Percentiles rank a stretch among this genome's conserved stretches.
Evolutionary conservation across 1,140 invertebrate species (phyloP).

Genomic region (Lasioglossum baleicum): DNA sequence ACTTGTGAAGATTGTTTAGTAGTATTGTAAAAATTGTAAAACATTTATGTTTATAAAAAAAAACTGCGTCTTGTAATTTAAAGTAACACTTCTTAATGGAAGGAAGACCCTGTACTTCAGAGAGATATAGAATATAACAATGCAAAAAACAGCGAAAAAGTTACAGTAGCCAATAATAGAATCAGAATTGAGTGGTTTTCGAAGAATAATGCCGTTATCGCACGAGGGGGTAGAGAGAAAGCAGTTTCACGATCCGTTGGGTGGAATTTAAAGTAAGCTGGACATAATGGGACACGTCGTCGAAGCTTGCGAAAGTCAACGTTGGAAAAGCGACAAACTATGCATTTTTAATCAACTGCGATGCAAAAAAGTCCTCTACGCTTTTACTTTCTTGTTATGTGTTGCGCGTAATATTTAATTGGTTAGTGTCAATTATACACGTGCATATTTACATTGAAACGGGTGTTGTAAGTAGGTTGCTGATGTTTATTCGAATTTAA

Average conservation of each 20-base stretch:
- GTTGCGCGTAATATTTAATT: background rate
- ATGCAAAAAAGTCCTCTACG: too few relatives aligned
- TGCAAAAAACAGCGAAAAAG: background rate
- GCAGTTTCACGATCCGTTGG: slow-evolving; percentile 49
- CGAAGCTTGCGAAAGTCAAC: slow-evolving; percentile 26
- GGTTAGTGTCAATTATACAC: background rate
- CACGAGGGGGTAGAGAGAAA: slow-evolving; percentile 46
- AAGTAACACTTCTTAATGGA: too few relatives aligned
- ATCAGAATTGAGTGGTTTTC: slow-evolving; percentile 11
- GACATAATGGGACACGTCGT: slow-evolving; percentile 6
- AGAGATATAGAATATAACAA: too few relatives aligned
- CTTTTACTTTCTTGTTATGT: background rate
- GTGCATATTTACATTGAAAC: background rate
- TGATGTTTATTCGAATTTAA: too few relatives aligned
- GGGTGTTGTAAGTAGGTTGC: background rate
- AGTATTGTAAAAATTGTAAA: too few relatives aligned
- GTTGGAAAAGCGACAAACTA: slow-evolving; percentile 7
- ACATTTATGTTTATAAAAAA: too few relatives aligned
- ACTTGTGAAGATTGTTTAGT: too few relatives aligned
- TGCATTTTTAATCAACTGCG: slow-evolving; percentile 31
- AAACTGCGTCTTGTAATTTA: too few relatives aligned
- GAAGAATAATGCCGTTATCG: slow-evolving; percentile 20
- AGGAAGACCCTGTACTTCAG: too few relatives aligned
- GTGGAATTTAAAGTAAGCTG: slow-evolving; percentile 52
- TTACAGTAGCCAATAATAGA: slow-evolving; percentile 29